Base-by-base conservation (phyloP, 30 jellyfish, hydroid and myxozoan genomes). In the Sanderia malayensis region DNA sequence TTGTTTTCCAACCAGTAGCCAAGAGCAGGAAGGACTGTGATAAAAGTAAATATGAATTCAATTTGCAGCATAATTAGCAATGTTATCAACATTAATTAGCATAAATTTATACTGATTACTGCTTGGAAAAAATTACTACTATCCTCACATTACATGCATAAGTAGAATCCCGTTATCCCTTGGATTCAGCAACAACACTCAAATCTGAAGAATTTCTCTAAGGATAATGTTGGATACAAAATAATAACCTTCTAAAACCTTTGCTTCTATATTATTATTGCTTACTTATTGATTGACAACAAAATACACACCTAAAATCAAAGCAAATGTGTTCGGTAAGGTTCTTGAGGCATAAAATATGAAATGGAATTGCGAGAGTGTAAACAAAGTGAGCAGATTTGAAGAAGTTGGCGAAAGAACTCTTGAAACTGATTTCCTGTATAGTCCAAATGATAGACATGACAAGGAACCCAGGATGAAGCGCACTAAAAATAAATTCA, bases 281-380 rank as follows among this genome's bases (percentile, higher is more conserved):
- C n/a, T n/a, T n/a, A n/a, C n/a, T n/a, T n/a, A n/a, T n/a, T 1
- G 10, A 0, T 15, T 0, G 23, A 32, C 11, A 2, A 46, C 46
- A 23, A 4, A 37, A 37, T 4, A 37, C 95, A 61, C 49, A 89
- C 97, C 95, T 3, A 89, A 29, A 4, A 89, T 63, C 1, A 89
- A 72, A 25, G 97, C 97, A 81, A 89, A 89, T 18, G 78, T 77
- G 37, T 89, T 89, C 24, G 97, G 97, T 25, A 89, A 69, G 0
- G 97, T 75, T 34, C 97, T 69, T 41, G 97, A 89, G 6, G 95
- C 79, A 70, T 89, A 89, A 63, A 81, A 89, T 85, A 82, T 58
- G 88, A 89, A 67, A 70, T 89, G 95, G 66, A 89, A 89, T 70
- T 89, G 95, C 33, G 95, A 20, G 26, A 89, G 61, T 33, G 95